Base-by-base conservation (phyloP, 2,113 vertebrate species). In the Alouatta palliata region DNA sequence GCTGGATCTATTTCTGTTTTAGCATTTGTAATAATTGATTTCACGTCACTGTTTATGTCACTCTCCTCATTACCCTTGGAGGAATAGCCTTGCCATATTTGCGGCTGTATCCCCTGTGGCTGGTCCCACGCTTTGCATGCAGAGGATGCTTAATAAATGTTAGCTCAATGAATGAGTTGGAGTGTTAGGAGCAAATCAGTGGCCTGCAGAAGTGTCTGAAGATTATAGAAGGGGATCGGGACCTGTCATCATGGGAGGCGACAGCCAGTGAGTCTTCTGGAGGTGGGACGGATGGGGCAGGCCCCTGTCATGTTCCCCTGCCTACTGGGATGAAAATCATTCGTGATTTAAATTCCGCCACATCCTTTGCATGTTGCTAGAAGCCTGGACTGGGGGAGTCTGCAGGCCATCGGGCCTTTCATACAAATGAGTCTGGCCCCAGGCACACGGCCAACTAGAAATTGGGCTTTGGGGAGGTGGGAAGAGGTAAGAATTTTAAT, bases 401-500 rank as follows among this genome's bases (percentile, higher is more conserved):
- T 30, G 79, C 49, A 61, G 73, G 79, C 77, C 91, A 25, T 23
- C 1, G 10, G 77, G 66, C 12, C 76, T 52, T 88, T 94, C 86
- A 86, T 82, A 85, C 88, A 90, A 77, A 97, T 96, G 81, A 97
- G 82, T 19, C 81, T 94, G 93, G 92, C 68, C 93, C 43, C 86
- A 94, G 96, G 91, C 93, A 80, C 79, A 83, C 79, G 68, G 73
- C 93, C 91, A 95, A 73, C 56, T 40, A 56, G 85, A 93, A 87
- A 84, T 0, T 95, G 86, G 86, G 70, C 86, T 89, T 96, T 52
- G 8, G n/a, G 64, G 93, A 40, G 21, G 30, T 52, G 88, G 92
- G 54, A 47, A n/a, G 47, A 93, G 16, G 82, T 80, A 82, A 73
- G 93, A 93, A 97, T 97, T 90, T 95, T 95, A 97, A 96, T 92